Evolutionary conservation across 2,113 vertebrate genomes (phyloP).

Genomic region (Lasiurus borealis): DNA sequence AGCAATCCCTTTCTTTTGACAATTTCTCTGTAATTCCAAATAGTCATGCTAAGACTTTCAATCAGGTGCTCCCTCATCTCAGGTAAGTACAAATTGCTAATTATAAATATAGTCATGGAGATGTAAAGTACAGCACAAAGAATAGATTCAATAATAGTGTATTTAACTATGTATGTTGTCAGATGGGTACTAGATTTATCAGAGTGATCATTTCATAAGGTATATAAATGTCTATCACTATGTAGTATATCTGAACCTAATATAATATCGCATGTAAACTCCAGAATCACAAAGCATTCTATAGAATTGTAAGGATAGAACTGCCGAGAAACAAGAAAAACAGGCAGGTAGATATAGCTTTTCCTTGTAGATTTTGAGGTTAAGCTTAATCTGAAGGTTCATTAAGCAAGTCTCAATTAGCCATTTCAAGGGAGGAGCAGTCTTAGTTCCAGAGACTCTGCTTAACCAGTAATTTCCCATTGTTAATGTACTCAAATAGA

Average conservation of each 20-base stretch:
- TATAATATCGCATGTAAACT: neutral
- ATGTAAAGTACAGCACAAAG: neutral
- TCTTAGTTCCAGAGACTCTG: neutral
- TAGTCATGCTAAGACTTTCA: no score
- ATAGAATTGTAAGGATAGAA: neutral
- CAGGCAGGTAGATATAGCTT: neutral
- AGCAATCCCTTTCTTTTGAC: no score
- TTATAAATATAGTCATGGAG: neutral
- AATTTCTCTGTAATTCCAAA: no score
- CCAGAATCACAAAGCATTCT: neutral
- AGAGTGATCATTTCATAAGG: neutral
- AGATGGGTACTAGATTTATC: neutral
- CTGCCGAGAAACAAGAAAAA: neutral
- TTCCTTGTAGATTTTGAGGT: neutral
- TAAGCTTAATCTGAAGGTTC: neutral
- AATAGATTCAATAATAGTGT: neutral
- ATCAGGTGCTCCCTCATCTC: no score
- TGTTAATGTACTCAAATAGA: neutral
- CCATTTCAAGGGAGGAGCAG: neutral
- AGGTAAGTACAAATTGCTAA: neutral
- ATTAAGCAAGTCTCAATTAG: neutral
- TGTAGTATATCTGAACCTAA: neutral
- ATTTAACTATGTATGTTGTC: neutral
- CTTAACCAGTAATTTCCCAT: neutral
- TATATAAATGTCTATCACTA: neutral